Evolutionary conservation across 2,888 invertebrate genomes (phyloP).

Genomic region (Amphiduros pacificus): DNA sequence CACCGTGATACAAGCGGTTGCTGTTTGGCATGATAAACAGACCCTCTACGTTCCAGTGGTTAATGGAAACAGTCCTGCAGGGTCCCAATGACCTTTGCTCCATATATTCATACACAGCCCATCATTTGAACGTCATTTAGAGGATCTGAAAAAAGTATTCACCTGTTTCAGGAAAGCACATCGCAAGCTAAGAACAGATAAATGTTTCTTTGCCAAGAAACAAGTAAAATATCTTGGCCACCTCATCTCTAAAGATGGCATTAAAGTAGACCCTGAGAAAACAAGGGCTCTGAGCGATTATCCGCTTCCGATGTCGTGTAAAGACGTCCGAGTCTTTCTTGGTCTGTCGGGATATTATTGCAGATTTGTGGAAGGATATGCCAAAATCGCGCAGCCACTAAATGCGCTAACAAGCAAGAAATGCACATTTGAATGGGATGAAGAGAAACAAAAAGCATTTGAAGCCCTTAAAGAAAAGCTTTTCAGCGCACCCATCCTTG

Average conservation of each 20-base stretch:
- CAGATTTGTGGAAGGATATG: neutral
- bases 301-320: neutral
- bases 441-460: neutral
- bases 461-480: neutral
- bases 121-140: too few relatives aligned
- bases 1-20: too few relatives aligned
- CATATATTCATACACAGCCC: too few relatives aligned
- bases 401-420: neutral
- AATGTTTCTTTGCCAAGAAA: neutral
- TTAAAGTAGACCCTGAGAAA: neutral
- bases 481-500: neutral
- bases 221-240: neutral
- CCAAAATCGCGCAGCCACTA: neutral
- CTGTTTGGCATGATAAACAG: too few relatives aligned
- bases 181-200: neutral
- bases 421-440: neutral
- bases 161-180: too few relatives aligned
- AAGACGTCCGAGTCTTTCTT: neutral
- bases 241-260: neutral
- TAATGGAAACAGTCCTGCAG: too few relatives aligned
- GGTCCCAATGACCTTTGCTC: too few relatives aligned
- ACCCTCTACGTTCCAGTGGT: too few relatives aligned
- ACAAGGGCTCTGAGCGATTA: neutral
- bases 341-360: constrained; percentile 1
- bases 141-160: too few relatives aligned